Base-by-base conservation (phyloP, 2,113 vertebrate genomes). In the Cyrtonyx montezumae region DNA sequence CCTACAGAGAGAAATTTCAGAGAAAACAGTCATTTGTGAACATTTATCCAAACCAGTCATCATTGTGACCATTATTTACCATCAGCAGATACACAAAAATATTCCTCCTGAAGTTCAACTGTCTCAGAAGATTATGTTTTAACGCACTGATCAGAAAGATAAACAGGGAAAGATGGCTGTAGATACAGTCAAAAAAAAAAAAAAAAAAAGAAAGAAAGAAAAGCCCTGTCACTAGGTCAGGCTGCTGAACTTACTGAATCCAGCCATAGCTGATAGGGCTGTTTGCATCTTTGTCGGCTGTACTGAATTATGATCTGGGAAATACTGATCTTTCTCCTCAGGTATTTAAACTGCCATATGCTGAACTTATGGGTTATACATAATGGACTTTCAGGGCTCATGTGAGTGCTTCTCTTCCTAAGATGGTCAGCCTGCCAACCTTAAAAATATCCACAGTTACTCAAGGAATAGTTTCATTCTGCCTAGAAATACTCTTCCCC, bases 291-390 rank as follows among this genome's bases (percentile, higher is more conserved):
- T 40, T 6, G 40, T 25, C 20, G 12, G 1, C 25, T 36, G 17
- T 23, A 30, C 1, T 26, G 30, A 81, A 8, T 55, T 17, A 15
- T 7, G 7, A 45, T 30, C 58, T 15, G 34, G 46, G 51, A 59
- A 53, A 46, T 28, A 26, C n/a, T 16, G 16, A 15, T 20, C 20
- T 11, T 70, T 15, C 58, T 76, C 49, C 34, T 4, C 1, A 7
- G 30, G 11, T 25, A 30, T 42, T 55, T 42, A 40, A 34, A 25
- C 30, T 4, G 1, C 8, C 6, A 1, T 11, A 20, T 42, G 8
- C 13, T 11, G 15, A 48, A 22, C 15, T 37, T 30, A 23, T 2
- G 0, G 8, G n/a, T n/a, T 6, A 23, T 4, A 8, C 0, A 0
- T 34, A 20, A 25, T 1, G 6, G 26, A 43, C 30, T 42, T 8